Base-by-base conservation (phyloP, 2,797 vertebrate genomes). In the Pampus argenteus region DNA sequence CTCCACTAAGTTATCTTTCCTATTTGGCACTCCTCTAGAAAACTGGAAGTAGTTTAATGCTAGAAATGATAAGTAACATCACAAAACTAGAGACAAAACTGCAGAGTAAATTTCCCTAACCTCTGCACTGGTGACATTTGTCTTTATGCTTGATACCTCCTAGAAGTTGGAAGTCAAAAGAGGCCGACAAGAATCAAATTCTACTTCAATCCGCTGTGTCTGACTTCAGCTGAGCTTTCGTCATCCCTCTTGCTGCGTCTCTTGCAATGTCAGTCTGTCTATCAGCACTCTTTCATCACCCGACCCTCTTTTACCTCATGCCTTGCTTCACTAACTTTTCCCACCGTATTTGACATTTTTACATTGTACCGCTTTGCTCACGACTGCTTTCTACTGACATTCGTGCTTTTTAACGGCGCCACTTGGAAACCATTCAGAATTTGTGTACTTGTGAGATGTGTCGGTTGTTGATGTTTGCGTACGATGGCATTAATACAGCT, bases 191-290 rank as follows among this genome's bases (percentile, higher is more conserved):
- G 71, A 79, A 78, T 71, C 63, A 23, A 57, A 81, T 44, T 86
- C 51, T 20, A 47, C 47, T 49, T 69, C 73, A 38, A 48, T 67
- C 58, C 9, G 8, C 60, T 38, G 65, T 66, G 78, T 79, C 73
- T 88, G 81, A 62, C 70, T 81, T 68, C 67, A 66, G 82, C 78
- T n/a, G 70, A 68, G 82, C 78, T 87, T 87, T 89, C 79, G 76
- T 88, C 70, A 87, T 81, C 76, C 51, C 42, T 76, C 83, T 81
- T 18, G 62, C 61, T 74, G 69, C 76, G 47, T 67, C 54, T 78
- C 59, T 69, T 15, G 55, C 68, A 17, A 50, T 63, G 74, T 73
- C 74, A 79, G 66, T 75, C 80, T 81, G 79, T 85, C 82, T 81
- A 48, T 86, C 76, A 71, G 54, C 57, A 9, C 48, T 26, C 78